Percentiles rank a stretch among this genome's conserved stretches.
phyloP scores from a whole-genome alignment of 2,888 invertebrate species.

The Eupithecia subumbrata region DNA sequence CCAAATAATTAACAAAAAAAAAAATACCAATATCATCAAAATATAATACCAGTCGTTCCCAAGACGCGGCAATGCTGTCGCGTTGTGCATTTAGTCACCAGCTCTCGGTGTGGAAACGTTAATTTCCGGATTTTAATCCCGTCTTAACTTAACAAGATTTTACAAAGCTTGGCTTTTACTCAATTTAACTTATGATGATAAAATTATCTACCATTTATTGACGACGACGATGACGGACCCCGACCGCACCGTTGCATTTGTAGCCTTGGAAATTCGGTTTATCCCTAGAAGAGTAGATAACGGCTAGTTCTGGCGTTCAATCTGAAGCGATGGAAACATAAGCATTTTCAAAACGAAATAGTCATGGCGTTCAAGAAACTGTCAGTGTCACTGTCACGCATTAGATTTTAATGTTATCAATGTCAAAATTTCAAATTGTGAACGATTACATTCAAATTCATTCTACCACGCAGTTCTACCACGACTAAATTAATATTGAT shows the following conservation, averaged over 20 bases:
- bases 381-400: conserved; percentile 35
- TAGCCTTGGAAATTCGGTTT: background rate
- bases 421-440: background rate
- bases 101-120: no score
- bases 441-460: no score
- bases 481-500: no score
- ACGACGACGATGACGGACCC: background rate
- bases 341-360: background rate
- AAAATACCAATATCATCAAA: no score
- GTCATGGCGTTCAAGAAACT: conserved; percentile 25
- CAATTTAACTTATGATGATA: no score
- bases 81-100: no score
- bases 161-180: background rate
- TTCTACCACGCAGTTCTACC: no score
- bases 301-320: background rate
- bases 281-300: background rate
- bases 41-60: no score
- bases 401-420: background rate
- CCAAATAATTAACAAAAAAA: no score
- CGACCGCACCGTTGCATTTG: no score
- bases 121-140: background rate
- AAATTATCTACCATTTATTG: background rate
- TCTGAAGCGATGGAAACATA: background rate
- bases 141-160: background rate
- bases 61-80: no score